phyloP scores from a whole-genome alignment of 2,113 vertebrate species.

The Fregata magnificens region DNA sequence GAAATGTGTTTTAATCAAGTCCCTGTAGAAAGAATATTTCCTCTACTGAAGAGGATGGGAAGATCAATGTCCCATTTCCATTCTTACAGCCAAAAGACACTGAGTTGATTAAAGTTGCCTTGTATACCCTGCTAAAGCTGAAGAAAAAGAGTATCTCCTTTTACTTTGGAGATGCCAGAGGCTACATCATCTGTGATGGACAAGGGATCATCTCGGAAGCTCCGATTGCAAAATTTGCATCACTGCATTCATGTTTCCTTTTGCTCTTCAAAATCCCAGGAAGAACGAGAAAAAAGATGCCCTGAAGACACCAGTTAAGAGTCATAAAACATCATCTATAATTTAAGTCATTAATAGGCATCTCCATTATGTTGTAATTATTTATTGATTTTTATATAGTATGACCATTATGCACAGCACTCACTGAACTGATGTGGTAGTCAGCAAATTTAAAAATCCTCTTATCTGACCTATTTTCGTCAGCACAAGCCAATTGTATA shows the following conservation, averaged over 20 bases:
- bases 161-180: background rate
- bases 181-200: background rate
- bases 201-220: background rate
- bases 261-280: background rate
- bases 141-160: background rate
- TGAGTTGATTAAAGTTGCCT: background rate
- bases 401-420: background rate
- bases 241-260: background rate
- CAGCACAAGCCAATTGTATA: background rate
- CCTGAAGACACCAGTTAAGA: background rate
- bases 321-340: background rate
- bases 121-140: background rate
- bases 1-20: background rate
- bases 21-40: background rate
- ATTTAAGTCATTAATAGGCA: background rate
- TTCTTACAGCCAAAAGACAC: background rate
- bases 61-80: background rate
- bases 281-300: background rate
- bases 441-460: slow-evolving; percentile 22
- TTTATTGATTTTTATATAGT: slow-evolving; percentile 27
- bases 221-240: background rate
- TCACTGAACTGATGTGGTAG: background rate
- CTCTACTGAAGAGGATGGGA: background rate
- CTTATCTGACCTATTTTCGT: slow-evolving; percentile 1
- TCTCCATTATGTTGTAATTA: background rate